Conservation (phyloP, 2,888 invertebrate species). For the Drosophila demipolita region DNA sequence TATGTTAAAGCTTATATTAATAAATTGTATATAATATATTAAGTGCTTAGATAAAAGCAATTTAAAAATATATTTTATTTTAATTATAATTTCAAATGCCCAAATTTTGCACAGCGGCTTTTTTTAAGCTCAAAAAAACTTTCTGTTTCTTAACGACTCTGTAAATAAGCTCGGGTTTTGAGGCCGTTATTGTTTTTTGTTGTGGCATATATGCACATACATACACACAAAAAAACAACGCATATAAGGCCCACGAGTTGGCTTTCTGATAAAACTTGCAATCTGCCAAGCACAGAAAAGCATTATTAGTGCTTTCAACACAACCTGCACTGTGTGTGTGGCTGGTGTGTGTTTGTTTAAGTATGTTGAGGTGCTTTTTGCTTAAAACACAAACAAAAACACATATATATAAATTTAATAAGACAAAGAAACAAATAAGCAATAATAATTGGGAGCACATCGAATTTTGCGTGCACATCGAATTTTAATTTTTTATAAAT, state of each 20-base stretch:
- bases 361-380: slow-evolving; percentile 40
- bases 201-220: slow-evolving; percentile 4
- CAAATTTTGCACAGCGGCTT: slow-evolving; percentile 27
- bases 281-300: slow-evolving; percentile 70
- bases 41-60: background rate
- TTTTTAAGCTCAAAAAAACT: slow-evolving; percentile 42
- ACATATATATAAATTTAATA: background rate
- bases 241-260: slow-evolving; percentile 39
- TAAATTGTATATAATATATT: background rate
- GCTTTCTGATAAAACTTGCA: slow-evolving; percentile 73
- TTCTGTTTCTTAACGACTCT: slow-evolving; percentile 21
- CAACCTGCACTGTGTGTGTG: slow-evolving; percentile 15
- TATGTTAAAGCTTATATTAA: slow-evolving; percentile 38
- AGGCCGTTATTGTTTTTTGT: slow-evolving; percentile 9
- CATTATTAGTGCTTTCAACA: slow-evolving; percentile 66
- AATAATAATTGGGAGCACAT: background rate
- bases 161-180: slow-evolving; percentile 49
- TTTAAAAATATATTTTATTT: background rate
- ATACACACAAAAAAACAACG: background rate
- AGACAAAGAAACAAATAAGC: background rate
- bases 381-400: slow-evolving; percentile 18
- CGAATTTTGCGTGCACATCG: background rate
- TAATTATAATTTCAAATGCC: background rate
- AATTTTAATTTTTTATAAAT: background rate
- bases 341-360: background rate